Base-by-base conservation (phyloP, 1,140 invertebrate genomes). In the Ericerus pela region DNA sequence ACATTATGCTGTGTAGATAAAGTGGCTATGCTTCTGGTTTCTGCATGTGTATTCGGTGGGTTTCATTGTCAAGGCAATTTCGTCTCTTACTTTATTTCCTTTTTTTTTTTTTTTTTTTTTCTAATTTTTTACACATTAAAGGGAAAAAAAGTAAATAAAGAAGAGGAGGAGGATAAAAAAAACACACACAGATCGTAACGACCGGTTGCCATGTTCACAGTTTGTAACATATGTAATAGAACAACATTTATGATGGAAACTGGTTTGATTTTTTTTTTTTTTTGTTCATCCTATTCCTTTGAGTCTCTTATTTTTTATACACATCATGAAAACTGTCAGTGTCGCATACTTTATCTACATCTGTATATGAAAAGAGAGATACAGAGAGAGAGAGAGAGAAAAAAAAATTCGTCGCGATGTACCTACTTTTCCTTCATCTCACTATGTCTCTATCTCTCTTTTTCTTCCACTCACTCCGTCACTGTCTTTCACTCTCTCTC, bases 161-260 rank as follows among this genome's bases (percentile, higher is more conserved):
- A n/a, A n/a, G n/a, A n/a, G n/a, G n/a, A n/a, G n/a, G n/a, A n/a
- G n/a, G n/a, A n/a, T n/a, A n/a, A n/a, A n/a, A n/a, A n/a, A n/a
- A n/a, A n/a, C n/a, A n/a, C n/a, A 47, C 41, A 47, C 22, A 47
- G 41, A 18, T 24, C 20, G 41, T 47, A 47, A 47, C 41, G 41
- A 47, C 41, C 41, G 41, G 41, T 47, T 47, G 26, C 41, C 41
- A 24, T 47, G 41, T 47, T 47, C 41, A 47, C 41, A 47, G 41
- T 47, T 47, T 47, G 41, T 47, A 47, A 47, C 41, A 47, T 24
- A 47, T 47, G 41, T 47, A 47, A 47, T 47, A 47, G 41, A 47
- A 47, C 41, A 47, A 47, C 41, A 47, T 47, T 47, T 47, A 47
- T 24, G 14, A 47, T 18, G 41, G 41, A 24, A 24, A 47, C 22